Percentiles rank a stretch among this genome's conserved stretches.
These are phyloP conservation scores for Drosophila meridionalis DNA, from an alignment of 2,888 invertebrate genomes.

Conservation along the genomic window DNA sequence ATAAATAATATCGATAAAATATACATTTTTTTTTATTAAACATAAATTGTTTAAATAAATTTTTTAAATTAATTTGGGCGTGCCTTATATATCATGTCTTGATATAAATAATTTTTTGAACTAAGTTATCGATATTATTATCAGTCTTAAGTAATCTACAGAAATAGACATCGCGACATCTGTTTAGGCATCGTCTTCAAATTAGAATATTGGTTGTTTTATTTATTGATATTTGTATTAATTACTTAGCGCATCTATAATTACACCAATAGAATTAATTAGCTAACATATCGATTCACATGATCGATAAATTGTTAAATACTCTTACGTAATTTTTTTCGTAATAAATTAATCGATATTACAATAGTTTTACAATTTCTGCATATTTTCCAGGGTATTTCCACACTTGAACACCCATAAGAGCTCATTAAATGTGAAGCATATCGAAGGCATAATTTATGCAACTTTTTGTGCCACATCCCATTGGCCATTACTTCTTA, in stretches of 20 bases:
- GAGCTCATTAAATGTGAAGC: slow-evolving; percentile 2
- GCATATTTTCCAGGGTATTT: not conserved
- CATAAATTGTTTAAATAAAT: no score
- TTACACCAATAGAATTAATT: no score
- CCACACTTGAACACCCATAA: not conserved
- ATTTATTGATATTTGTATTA: no score
- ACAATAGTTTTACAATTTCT: not conserved
- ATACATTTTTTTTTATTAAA: no score
- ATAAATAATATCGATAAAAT: no score
- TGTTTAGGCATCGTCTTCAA: not conserved
- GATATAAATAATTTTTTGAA: not conserved
- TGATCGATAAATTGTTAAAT: not conserved
- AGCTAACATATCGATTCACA: not conserved
- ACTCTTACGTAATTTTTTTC: not conserved
- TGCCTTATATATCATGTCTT: no score
- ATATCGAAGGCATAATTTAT: slow-evolving; percentile 55
- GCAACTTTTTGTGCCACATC: slow-evolving; percentile 28
- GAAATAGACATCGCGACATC: not conserved
- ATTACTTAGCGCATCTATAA: no score
- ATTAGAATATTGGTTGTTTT: not conserved
- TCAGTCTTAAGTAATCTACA: not conserved
- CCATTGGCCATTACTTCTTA: slow-evolving; percentile 43
- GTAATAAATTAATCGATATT: not conserved
- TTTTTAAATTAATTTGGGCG: no score
- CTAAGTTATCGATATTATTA: not conserved